Conservation (phyloP, 2,797 vertebrate genomes). For the Notoglanidium macrostoma region DNA sequence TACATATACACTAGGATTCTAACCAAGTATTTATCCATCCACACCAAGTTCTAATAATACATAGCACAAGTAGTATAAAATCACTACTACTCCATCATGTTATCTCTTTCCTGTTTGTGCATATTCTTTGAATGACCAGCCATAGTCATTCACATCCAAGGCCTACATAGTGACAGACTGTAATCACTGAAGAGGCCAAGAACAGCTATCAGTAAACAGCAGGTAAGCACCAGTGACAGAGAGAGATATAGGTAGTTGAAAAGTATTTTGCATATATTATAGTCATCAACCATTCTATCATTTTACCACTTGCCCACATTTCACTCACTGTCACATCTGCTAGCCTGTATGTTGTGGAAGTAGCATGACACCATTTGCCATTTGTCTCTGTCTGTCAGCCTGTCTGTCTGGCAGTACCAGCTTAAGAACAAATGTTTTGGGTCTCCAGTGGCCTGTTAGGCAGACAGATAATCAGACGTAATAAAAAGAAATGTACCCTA, state of each 20-base stretch:
- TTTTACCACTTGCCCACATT: constrained; percentile 19
- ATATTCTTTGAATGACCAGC: not conserved
- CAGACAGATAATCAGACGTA: constrained; percentile 47
- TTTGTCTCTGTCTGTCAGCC: constrained; percentile 46
- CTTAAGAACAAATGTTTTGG: constrained; percentile 16
- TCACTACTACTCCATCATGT: not conserved
- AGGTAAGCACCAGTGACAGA: constrained; percentile 25
- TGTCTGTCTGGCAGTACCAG: constrained; percentile 29
- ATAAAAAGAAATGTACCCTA: constrained; percentile 45
- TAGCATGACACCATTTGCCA: constrained; percentile 44
- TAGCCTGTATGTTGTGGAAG: not conserved
- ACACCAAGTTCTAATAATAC: not conserved
- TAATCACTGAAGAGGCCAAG: constrained; percentile 38
- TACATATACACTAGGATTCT: not conserved
- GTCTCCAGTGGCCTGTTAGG: constrained; percentile 37
- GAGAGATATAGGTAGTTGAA: not conserved
- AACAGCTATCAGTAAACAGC: constrained; percentile 20
- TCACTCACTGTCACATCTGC: constrained; percentile 27
- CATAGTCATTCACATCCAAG: constrained; percentile 13
- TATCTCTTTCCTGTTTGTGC: constrained; percentile 2
- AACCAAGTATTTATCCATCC: constrained; percentile 12
- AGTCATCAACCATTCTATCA: constrained; percentile 1
- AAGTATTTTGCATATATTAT: constrained; percentile 26
- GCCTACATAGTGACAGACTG: constrained; percentile 44
- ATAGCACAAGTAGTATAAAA: not conserved